Conservation (phyloP, 2,113 vertebrate genomes). For the Deroptyus accipitrinus region DNA sequence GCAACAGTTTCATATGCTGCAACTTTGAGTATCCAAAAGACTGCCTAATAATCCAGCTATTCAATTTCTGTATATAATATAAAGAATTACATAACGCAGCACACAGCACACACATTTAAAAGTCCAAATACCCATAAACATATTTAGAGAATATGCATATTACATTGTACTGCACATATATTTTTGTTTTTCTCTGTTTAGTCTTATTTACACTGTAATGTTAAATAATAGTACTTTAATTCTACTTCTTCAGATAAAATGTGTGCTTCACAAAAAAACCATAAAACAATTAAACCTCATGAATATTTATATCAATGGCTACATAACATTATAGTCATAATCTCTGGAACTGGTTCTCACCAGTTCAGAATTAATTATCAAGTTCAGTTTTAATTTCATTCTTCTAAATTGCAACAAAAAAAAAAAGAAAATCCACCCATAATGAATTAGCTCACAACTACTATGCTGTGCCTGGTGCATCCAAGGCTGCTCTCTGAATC, state of each 20-base stretch:
- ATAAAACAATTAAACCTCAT: constrained; percentile 81
- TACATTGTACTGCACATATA: constrained; percentile 21
- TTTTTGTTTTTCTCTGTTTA: constrained; percentile 56
- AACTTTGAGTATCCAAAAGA: neutral
- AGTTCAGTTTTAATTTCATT: constrained; percentile 84
- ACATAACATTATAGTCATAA: constrained; percentile 80
- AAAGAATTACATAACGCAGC: neutral
- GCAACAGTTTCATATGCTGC: neutral
- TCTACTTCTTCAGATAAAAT: constrained; percentile 79
- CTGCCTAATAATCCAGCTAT: neutral
- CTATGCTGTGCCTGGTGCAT: constrained; percentile 66
- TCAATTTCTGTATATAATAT: too few species aligned
- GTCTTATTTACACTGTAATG: constrained; percentile 72
- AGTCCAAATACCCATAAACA: neutral
- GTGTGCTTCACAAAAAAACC: constrained; percentile 71
- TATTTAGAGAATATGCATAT: neutral
- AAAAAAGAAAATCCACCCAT: neutral
- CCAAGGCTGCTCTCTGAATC: constrained; percentile 56
- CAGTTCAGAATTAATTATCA: constrained; percentile 84
- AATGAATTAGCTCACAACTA: constrained; percentile 74
- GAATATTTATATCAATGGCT: constrained; percentile 83
- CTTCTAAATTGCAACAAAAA: constrained; percentile 72
- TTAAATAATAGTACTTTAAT: constrained; percentile 80
- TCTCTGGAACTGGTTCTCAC: constrained; percentile 82
- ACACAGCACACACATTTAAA: neutral